phyloP scores from a whole-genome alignment of 1,140 invertebrate genomes.

The Drosophila fuyamai region DNA sequence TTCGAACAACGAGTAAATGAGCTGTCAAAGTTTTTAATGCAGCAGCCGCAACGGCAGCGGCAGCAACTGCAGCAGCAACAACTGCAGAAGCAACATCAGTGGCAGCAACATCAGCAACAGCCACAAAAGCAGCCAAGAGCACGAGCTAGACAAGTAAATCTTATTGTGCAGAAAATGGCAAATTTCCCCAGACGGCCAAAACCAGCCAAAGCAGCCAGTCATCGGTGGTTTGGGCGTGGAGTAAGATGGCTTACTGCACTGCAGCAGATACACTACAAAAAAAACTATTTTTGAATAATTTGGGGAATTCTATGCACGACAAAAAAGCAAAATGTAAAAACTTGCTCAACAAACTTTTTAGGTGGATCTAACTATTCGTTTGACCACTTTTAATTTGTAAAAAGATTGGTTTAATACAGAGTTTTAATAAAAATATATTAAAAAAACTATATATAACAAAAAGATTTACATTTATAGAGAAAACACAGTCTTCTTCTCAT shows the following conservation, averaged over 20 bases:
- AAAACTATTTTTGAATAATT: neutral
- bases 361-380: no score
- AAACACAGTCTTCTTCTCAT: no score
- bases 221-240: slow-evolving; percentile 21
- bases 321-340: no score
- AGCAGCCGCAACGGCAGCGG: slow-evolving; percentile 45
- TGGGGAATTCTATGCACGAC: no score
- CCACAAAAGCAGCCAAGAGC: slow-evolving; percentile 77
- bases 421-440: no score
- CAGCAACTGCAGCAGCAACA: slow-evolving; percentile 32
- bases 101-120: slow-evolving; percentile 24
- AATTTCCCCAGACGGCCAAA: slow-evolving; percentile 82
- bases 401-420: no score
- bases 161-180: slow-evolving; percentile 83
- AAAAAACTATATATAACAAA: no score
- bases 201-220: slow-evolving; percentile 54
- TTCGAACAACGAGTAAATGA: slow-evolving; percentile 83
- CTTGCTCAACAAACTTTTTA: no score
- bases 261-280: slow-evolving; percentile 31
- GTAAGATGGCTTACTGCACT: slow-evolving; percentile 45
- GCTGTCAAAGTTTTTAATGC: slow-evolving; percentile 83
- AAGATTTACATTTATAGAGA: no score
- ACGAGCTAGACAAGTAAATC: slow-evolving; percentile 82
- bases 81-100: slow-evolving; percentile 22
- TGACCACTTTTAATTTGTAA: no score